Evolutionary conservation across 2,888 invertebrate genomes (phyloP), one percentile per base, ranked within the genome.

Genomic region (Notodonta dromedarius): DNA sequence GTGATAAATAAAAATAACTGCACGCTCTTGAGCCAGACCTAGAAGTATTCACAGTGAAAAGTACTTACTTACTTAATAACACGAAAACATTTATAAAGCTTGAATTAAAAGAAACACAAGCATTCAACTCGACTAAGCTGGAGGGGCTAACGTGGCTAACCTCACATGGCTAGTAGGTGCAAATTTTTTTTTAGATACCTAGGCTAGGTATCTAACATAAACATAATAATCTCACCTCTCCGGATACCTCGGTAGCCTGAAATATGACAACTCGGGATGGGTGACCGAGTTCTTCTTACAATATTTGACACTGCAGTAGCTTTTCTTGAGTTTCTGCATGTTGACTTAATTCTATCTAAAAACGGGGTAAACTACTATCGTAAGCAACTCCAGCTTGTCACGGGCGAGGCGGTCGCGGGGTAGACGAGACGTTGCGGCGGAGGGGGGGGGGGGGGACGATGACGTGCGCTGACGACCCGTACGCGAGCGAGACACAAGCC

Each of bases 271-370:
- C 42, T 66, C 61, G 0, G 66, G 66, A 13, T 58, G 57, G 39
- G 52, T 51, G 6, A 61, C 44, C 1, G 73, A 63, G 14, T 70
- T 69, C 12, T 66, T 72, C 14, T 58, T 39, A 42, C 73, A 73
- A 52, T 64, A 50, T 35, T 57, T 14, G 40, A 67, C 68, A 16
- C 59, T 57, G 57, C 54, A 54, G 39, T 54, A 54, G 54, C 54
- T 54, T 13, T 54, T 54, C 39, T 39, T 54, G 3, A 13, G 54
- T 54, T 54, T 54, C 39, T n/a, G 7, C 54, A 54, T 54, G 39
- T 50, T 16, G 48, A 4, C 35, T 35, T 5, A 35, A 35, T 7
- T 35, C 7, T 4, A 3, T 1, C 35, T 35, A 35, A 11, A 32
- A 5, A 2, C 32, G 52, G 13, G 52, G 52, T 32, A 52, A 32